Conservation (phyloP, 2,888 invertebrate genomes). For the Sminthurinus aureus region DNA sequence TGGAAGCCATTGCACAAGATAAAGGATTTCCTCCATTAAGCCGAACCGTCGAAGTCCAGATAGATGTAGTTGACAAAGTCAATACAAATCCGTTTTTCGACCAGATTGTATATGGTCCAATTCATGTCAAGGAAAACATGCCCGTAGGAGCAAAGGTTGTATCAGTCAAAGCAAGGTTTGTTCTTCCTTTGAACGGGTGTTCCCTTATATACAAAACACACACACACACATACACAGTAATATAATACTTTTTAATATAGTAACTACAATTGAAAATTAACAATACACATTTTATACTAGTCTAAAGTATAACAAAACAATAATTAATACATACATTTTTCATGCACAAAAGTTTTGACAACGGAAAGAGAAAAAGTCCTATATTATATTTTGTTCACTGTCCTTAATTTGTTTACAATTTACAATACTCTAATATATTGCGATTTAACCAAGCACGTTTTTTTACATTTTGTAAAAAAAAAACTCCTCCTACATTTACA, state of each 20-base stretch:
- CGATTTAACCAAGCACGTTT: background rate
- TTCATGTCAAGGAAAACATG: conserved; percentile 97
- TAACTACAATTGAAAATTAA: no score
- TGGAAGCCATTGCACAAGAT: conserved; percentile 98
- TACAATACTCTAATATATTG: background rate
- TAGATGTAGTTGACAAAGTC: conserved; percentile 97
- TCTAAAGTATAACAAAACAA: no score
- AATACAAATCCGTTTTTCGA: conserved; percentile 98
- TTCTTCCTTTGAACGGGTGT: conserved; percentile 61
- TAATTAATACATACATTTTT: background rate
- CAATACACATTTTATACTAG: no score
- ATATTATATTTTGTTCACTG: background rate
- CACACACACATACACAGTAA: background rate
- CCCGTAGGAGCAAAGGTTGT: conserved; percentile 97
- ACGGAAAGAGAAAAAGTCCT: background rate
- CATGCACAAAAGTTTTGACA: background rate
- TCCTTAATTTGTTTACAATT: background rate
- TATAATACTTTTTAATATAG: no score
- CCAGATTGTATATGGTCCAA: conserved; percentile 94
- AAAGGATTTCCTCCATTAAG: conserved; percentile 95
- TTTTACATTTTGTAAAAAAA: background rate
- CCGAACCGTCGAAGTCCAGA: conserved; percentile 96
- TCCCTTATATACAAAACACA: no score
- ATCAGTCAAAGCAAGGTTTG: conserved; percentile 99
- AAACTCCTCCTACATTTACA: background rate